Conservation (phyloP, 2,888 invertebrate genomes). For the Platycheirus rosarum region DNA sequence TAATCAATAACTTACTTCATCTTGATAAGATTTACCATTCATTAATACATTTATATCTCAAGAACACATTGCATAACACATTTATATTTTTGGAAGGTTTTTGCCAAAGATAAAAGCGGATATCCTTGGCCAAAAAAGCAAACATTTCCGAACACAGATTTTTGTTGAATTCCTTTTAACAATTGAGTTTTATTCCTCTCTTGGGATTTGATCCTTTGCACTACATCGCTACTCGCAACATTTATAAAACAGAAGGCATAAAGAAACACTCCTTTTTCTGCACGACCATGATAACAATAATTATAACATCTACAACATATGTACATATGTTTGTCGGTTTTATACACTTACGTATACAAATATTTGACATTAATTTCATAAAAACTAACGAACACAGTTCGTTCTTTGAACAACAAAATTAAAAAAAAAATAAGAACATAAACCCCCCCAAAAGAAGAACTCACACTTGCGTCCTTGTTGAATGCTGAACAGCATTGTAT, state of each 20-base stretch:
- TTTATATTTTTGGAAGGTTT: neutral
- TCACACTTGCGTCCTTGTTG: slow-evolving; percentile 32
- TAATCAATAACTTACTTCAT: slow-evolving; percentile 26
- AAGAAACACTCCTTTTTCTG: neutral
- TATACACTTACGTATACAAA: slow-evolving; percentile 41
- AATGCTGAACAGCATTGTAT: neutral
- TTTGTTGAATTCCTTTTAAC: slow-evolving; percentile 29
- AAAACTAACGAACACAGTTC: slow-evolving; percentile 35
- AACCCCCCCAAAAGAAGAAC: slow-evolving; percentile 6
- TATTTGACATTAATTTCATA: slow-evolving; percentile 50
- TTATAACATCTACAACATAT: slow-evolving; percentile 31
- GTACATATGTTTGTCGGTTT: slow-evolving; percentile 23
- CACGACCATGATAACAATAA: slow-evolving; percentile 19
- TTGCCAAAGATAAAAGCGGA: neutral
- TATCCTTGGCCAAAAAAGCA: neutral
- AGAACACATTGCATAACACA: slow-evolving; percentile 11
- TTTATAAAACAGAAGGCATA: slow-evolving; percentile 7
- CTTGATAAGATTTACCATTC: neutral
- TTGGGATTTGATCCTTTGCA: slow-evolving; percentile 41
- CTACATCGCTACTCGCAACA: slow-evolving; percentile 16
- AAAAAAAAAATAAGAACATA: slow-evolving; percentile 14
- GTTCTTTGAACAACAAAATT: slow-evolving; percentile 18
- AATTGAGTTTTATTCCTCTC: slow-evolving; percentile 36
- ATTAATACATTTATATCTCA: neutral
- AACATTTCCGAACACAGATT: slow-evolving; percentile 10